A percentile compares a stretch with the other conserved stretches of the same genome.
Conservation (phyloP, 2,113 vertebrate species). For the Prinia subflava region DNA sequence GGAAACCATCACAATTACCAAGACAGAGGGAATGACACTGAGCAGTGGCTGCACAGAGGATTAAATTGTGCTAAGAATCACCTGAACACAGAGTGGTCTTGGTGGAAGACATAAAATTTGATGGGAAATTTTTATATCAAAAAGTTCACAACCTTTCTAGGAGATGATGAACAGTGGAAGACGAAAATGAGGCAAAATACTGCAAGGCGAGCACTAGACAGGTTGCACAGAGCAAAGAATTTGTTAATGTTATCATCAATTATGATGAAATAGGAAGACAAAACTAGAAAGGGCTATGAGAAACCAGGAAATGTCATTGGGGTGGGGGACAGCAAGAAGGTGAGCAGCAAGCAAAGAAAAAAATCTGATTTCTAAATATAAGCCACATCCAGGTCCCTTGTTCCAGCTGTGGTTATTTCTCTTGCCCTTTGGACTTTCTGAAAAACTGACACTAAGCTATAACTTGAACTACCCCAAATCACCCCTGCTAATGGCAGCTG, state of each 20-base stretch:
- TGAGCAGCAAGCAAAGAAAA: not conserved
- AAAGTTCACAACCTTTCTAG: not conserved
- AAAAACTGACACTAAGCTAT: not conserved
- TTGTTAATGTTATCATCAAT: not conserved
- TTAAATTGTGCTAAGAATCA: not conserved
- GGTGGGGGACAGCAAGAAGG: not conserved
- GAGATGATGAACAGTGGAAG: not conserved
- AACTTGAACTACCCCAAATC: not conserved
- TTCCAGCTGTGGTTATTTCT: not conserved
- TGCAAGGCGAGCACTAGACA: not conserved
- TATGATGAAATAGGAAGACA: not conserved
- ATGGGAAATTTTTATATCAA: not conserved
- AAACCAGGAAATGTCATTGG: not conserved
- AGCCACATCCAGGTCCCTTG: not conserved
- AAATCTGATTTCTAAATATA: not conserved
- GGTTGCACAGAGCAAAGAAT: not conserved
- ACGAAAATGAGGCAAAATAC: not conserved
- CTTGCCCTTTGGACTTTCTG: not conserved
- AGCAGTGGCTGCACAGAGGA: not conserved
- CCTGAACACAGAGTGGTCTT: not conserved
- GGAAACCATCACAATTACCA: rapidly evolving
- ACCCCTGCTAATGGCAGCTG: not conserved
- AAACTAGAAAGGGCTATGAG: not conserved
- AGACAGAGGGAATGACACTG: not conserved
- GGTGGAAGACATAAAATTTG: not conserved